Base-by-base conservation (phyloP, 2,797 vertebrate genomes). In the Spondyliosoma cantharus region DNA sequence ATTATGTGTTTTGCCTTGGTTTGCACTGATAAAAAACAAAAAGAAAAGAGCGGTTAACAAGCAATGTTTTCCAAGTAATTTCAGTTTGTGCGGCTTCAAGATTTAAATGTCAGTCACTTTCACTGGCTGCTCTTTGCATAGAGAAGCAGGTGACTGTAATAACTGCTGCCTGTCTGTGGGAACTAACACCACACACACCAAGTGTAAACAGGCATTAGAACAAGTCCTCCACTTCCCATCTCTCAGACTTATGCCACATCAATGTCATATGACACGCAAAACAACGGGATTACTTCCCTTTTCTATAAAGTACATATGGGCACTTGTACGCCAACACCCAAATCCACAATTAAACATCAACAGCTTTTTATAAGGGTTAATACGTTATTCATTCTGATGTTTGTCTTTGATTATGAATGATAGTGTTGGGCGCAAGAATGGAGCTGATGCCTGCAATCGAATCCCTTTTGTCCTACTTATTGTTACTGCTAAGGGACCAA, bases 51-150 rank as follows among this genome's bases (percentile, higher is more conserved):
- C 14, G 12, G 14, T 69, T 25, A 71, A 53, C 5, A 32, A 45
- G 17, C 64, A 67, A 22, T 19, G 29, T 29, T 24, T 37, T 16
- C 8, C 42, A n/a, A 53, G 19, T 15, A 46, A 70, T 52, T 71
- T 63, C n/a, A 48, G 27, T 42, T 43, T 7, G 4, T 52, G 25
- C 15, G 15, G 14, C n/a, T 63, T 66, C 27, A 58, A 58, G 14
- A 74, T 67, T 74, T 58, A 85, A 87, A 76, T 79, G 72, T 87
- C 53, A 46, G 24, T 25, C 69, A 66, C 25, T 76, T 74, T 76
- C 65, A 57, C 56, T 8, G 42, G 32, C 62, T 58, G 69, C 43
- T 70, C 43, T 67, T 56, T 1, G n/a, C 52, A 62, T 29, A 58
- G 27, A 67, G 22, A 58, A 59, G 17, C 62, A 20, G 48, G 46